These are phyloP conservation scores for Lycophotia porphyrea DNA, from an alignment of 2,888 invertebrate genomes.

Conservation along the genomic window DNA sequence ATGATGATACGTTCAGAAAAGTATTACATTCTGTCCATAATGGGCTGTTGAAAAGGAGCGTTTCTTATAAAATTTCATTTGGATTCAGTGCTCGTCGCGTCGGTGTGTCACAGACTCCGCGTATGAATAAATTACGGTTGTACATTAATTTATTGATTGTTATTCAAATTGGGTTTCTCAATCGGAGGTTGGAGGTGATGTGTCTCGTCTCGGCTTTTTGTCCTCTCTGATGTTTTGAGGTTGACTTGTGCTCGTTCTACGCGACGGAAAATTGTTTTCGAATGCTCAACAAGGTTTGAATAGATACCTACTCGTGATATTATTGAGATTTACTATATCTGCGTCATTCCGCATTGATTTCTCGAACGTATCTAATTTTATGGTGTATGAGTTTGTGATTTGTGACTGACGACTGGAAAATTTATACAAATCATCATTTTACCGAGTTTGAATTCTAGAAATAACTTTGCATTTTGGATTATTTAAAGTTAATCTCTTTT, in stretches of 20 bases:
- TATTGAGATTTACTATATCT: conserved; percentile 70
- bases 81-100: conserved; percentile 86
- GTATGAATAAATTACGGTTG: conserved; percentile 88
- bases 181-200: conserved; percentile 89
- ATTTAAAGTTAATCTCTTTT: conserved; percentile 14
- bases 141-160: conserved; percentile 91
- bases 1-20: conserved; percentile 89
- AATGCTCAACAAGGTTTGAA: conserved; percentile 73
- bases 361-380: conserved; percentile 77
- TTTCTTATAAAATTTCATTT: conserved; percentile 89
- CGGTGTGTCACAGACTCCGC: conserved; percentile 82
- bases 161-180: conserved; percentile 90
- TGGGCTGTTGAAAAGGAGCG: conserved; percentile 84
- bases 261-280: conserved; percentile 79
- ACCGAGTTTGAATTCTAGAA: conserved; percentile 24
- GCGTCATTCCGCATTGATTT: conserved; percentile 76
- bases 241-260: conserved; percentile 77
- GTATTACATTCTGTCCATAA: conserved; percentile 86
- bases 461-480: conserved; percentile 26
- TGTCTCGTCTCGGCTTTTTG: conserved; percentile 83
- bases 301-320: conserved; percentile 68
- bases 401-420: conserved; percentile 78
- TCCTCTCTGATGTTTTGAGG: conserved; percentile 80
- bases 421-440: conserved; percentile 68
- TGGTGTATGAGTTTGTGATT: conserved; percentile 71